Base-by-base conservation (phyloP, 1,140 invertebrate genomes). In the Drosophila azteca region DNA sequence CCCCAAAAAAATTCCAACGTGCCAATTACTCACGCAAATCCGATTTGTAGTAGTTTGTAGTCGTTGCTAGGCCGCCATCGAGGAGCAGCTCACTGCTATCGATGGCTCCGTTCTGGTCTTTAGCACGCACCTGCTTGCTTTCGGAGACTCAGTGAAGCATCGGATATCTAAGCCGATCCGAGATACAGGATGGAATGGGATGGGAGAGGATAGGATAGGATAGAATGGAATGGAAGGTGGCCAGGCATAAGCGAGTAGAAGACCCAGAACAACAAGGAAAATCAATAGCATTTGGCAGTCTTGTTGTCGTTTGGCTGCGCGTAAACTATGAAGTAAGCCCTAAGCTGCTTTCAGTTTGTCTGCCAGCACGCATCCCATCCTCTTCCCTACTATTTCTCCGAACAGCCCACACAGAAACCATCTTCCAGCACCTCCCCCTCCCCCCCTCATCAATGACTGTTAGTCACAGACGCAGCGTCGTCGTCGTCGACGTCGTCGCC, bases 1-100 rank as follows among this genome's bases (percentile, higher is more conserved):
- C 63, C 70, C 54, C 61, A 22, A 60, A 73, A 79, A 55, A 84
- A 64, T 63, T 66, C 69, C 75, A 76, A 68, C 83, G 77, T 88
- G 81, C 85, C 85, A 90, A 90, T 90, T 90, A 90, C 85, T 90
- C 87, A 85, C 75, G 59, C 81, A 90, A 90, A 90, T 90, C 85
- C 85, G 85, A 90, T 90, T 90, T 90, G 80, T 82, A 74, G 78
- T 82, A 74, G 48, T 70, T 68, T 51, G 55, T 58, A 48, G 22
- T 61, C 43, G 39, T 45, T 52, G 13, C 13, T 17, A 54, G 58
- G 44, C 55, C 35, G 58, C 46, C 63, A 44, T 35, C 20, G 24
- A 41, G 20, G 58, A 68, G 49, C 68, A 74, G 77, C 54, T 62
- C 20, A 46, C 39, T 44, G 71, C 68, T 54, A 76, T 76, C 70